Evolutionary conservation across 2,113 vertebrate species (phyloP).

Genomic region (Trogon melanurus): DNA sequence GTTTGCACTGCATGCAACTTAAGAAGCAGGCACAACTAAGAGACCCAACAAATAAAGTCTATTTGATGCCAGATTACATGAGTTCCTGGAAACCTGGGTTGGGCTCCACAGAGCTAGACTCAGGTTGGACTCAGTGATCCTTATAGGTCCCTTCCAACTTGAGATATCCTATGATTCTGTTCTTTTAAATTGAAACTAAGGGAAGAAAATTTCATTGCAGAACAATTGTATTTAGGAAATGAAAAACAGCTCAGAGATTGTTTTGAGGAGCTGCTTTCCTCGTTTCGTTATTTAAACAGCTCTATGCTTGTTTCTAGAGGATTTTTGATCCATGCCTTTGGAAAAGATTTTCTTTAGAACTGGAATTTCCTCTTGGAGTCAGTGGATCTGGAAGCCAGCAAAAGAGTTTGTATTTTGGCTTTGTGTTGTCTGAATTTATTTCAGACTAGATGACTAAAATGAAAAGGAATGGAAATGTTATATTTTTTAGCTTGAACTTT

Average conservation of each 20-base stretch:
- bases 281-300: not conserved
- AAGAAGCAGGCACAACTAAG: not conserved
- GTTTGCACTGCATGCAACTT: not conserved
- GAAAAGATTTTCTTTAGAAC: not conserved
- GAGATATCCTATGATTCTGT: not conserved
- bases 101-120: accelerated
- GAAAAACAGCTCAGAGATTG: not conserved
- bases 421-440: not conserved
- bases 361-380: not conserved
- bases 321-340: not conserved
- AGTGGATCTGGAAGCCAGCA: not conserved
- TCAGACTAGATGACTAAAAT: not conserved
- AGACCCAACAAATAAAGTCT: not conserved
- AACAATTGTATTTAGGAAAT: not conserved
- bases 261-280: not conserved
- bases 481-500: not conserved
- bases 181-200: not conserved
- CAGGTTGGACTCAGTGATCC: not conserved
- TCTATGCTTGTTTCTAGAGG: not conserved
- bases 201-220: not conserved
- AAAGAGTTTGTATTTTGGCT: not conserved
- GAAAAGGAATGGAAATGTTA: not conserved
- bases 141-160: not conserved
- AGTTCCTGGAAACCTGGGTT: not conserved
- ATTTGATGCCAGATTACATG: not conserved